Evolutionary conservation across 2,797 vertebrate species (phyloP), one percentile per base, ranked within the genome.

Genomic region (Eleutherodactylus coqui): DNA sequence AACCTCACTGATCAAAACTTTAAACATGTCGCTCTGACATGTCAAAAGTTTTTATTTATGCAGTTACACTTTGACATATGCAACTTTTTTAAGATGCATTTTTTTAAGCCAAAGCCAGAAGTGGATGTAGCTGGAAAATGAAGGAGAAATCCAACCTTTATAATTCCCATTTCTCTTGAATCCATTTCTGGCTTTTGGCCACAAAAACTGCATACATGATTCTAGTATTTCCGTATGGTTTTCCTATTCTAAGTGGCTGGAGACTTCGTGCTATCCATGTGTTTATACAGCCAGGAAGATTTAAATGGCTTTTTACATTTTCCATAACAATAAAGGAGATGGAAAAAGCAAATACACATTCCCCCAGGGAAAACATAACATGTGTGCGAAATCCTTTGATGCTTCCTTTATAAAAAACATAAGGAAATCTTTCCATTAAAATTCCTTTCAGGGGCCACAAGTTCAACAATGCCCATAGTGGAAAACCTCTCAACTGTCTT

Each of bases 401-500:
- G 80, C 29, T 43, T 47, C n/a, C 14, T 38, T 16, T 36, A 58
- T 72, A 58, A 82, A 72, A 82, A 82, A 82, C 36, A 82, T 32
- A 19, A 72, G 34, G 13, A 51, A 69, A 70, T 82, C 13, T 27
- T 34, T 55, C 32, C 47, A 82, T 82, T 82, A 72, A 55, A 51
- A 73, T 82, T 82, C 80, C 80, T 55, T 58, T 41, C 49, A 32
- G 24, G 36, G 34, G 36, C 29, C 64, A 27, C 60, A 70, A 24
- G 34, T 5, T 2, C 9, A 53, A 21, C 36, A 41, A n/a, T 62
- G 21, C n/a, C 77, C 5, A 14, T 53, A 32, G 17, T 19, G 47
- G 34, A 55, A 70, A 36, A n/a, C 36, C 32, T 38, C 16, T 24
- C 27, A 58, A 5, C 34, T 11, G 24, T 21, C 75, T 41, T 38